Conservation (phyloP, 2,888 invertebrate genomes). For the Charanyca ferruginea region DNA sequence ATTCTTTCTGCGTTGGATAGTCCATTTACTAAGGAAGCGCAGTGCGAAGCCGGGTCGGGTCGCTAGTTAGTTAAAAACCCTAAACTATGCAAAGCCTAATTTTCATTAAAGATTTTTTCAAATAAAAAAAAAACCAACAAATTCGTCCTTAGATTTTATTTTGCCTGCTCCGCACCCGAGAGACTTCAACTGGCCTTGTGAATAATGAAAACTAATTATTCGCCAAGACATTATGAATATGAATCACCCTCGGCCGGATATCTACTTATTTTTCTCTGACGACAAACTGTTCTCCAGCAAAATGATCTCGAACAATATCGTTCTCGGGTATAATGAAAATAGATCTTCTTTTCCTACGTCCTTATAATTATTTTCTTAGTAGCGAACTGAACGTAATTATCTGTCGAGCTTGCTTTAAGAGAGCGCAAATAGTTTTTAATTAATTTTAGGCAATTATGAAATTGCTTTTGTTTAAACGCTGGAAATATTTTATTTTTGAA, state of each 20-base stretch:
- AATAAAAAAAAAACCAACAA: conserved; percentile 35
- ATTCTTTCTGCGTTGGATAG: too few species aligned
- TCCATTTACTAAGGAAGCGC: too few species aligned
- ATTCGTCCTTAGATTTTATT: conserved; percentile 36
- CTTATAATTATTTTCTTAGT: conserved; percentile 58
- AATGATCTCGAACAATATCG: conserved; percentile 72
- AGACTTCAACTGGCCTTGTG: conserved; percentile 50
- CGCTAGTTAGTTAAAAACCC: too few species aligned
- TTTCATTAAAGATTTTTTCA: conserved; percentile 26
- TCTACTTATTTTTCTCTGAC: conserved; percentile 73
- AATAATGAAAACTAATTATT: conserved; percentile 82
- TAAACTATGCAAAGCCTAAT: conserved; percentile 17
- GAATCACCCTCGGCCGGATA: conserved; percentile 70
- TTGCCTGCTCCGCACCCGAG: conserved; percentile 28
- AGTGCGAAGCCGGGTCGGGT: too few species aligned
- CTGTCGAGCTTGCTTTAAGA: conserved; percentile 27
- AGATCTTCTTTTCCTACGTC: conserved; percentile 63
- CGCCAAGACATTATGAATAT: conserved; percentile 78
- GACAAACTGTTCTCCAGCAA: conserved; percentile 65
- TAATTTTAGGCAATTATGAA: background rate
- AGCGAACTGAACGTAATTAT: conserved; percentile 39
- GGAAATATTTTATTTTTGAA: too few species aligned
- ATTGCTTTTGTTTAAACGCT: background rate
- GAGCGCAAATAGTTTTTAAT: conserved; percentile 12
- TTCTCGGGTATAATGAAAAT: conserved; percentile 71